Conservation (phyloP, 2,888 invertebrate species). For the Ichneumoninae sp. region DNA sequence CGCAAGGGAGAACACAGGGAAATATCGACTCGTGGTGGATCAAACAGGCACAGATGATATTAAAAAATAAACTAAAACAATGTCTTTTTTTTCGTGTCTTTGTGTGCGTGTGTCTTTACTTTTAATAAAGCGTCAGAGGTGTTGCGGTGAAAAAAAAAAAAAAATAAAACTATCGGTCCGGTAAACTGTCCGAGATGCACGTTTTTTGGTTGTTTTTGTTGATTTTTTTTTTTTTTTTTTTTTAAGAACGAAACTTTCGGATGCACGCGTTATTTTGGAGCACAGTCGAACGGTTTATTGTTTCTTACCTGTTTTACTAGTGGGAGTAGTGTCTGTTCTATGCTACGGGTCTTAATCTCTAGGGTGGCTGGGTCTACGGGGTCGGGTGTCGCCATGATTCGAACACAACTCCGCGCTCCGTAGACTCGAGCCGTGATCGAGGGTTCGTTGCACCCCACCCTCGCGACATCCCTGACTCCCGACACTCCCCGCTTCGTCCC, state of each 20-base stretch:
- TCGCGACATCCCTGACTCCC: conserved; percentile 60
- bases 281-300: conserved; percentile 47
- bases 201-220: conserved; percentile 17
- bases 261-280: conserved; percentile 51
- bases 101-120: neutral
- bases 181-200: conserved; percentile 5
- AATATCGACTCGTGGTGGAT: conserved; percentile 33
- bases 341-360: conserved; percentile 96
- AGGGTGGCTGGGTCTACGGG: conserved; percentile 87
- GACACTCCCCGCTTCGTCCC: conserved; percentile 58
- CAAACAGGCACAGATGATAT: conserved; percentile 29
- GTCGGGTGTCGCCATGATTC: conserved; percentile 88
- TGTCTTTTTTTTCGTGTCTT: neutral
- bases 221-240: conserved; percentile 22
- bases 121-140: conserved; percentile 22
- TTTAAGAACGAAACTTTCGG: conserved; percentile 32
- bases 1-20: conserved; percentile 4
- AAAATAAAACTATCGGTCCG: conserved; percentile 3
- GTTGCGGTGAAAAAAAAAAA: conserved; percentile 3
- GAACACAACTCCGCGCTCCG: conserved; percentile 82
- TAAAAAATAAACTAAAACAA: neutral
- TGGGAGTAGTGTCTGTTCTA: conserved; percentile 97
- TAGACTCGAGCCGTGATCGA: conserved; percentile 80
- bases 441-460: conserved; percentile 81
- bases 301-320: conserved; percentile 95